Evolutionary conservation across 2,888 invertebrate genomes (phyloP).

Genomic region (Caenorhabditis imperialis): DNA sequence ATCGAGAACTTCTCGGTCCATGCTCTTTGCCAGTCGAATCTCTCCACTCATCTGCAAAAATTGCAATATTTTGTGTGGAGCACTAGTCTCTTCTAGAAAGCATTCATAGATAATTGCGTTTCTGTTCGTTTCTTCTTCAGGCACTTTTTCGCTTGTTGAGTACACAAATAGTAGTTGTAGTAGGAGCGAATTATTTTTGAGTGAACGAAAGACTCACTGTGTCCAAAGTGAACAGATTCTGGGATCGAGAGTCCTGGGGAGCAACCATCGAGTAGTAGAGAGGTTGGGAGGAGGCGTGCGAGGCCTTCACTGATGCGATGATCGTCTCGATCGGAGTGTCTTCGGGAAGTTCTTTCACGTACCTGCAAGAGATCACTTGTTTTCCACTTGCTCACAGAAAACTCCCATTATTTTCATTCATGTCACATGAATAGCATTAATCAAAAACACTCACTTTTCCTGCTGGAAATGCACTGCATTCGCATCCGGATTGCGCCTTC

Average conservation of each 20-base stretch:
- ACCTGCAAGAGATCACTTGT: constrained; percentile 54
- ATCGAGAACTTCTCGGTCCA: constrained; percentile 74
- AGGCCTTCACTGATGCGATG: constrained; percentile 69
- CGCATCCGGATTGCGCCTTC: constrained; percentile 71
- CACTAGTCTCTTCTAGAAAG: constrained; percentile 30
- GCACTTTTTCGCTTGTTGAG: constrained; percentile 22
- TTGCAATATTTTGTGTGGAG: constrained; percentile 29
- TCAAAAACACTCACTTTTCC: constrained; percentile 60
- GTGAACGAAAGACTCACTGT: constrained; percentile 51
- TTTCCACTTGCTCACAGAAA: too few relatives aligned
- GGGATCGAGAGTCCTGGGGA: constrained; percentile 73
- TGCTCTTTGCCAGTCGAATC: constrained; percentile 71
- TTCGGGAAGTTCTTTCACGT: constrained; percentile 72
- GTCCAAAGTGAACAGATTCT: constrained; percentile 68
- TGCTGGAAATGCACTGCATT: constrained; percentile 75
- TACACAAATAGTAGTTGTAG: constrained; percentile 13
- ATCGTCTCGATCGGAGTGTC: constrained; percentile 65
- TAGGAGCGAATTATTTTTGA: too few relatives aligned
- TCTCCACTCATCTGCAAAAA: constrained; percentile 70
- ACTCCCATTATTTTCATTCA: not conserved
- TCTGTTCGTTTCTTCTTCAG: constrained; percentile 37
- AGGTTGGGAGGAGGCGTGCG: constrained; percentile 67
- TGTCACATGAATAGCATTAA: not conserved
- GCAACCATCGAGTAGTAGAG: constrained; percentile 76
- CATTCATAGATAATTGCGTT: constrained; percentile 57